Base-by-base conservation (phyloP, 1,140 invertebrate species). In the Lepidurus arcticus region DNA sequence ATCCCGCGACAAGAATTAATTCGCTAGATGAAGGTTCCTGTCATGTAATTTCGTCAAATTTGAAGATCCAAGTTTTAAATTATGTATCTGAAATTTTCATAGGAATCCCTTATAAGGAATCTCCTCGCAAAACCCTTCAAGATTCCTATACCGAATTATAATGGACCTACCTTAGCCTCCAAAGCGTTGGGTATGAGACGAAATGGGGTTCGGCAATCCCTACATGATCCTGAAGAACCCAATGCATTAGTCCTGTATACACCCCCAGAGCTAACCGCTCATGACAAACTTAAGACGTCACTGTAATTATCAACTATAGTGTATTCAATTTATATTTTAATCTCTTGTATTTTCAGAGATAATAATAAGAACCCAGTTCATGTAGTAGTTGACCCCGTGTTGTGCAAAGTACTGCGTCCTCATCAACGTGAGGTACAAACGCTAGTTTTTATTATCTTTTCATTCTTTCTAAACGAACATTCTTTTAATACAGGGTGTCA, bases 201-300 rank as follows among this genome's bases (percentile, higher is more conserved):
- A 53, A 85, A 88, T 81, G 90, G 90, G 21, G 87, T 90, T 2
- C 87, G 92, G 81, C 88, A 91, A 79, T 86, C 98, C 1, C 85
- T 99, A 13, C 93, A 97, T 84, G 97, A 99, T 87, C 98, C 98
- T 0, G 90, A 92, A 82, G 96, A 92, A 83, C 94, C 97, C 42
- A 94, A 94, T 84, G 97, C 98, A 1, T 86, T 99, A 4, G 91
- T 99, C 21, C 87, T 99, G 16, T 99, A 93, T 84, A 84, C 86
- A 10, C 98, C 98, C 4, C 93, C 94, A 13, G 88, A 90, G 82
- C 85, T 95, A 53, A 90, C 91, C 45, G 91, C 92, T 81, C 92
- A 96, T 84, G 94, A 97, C 74, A 91, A 90, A 84, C 86, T 97
- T 79, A 96, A 94, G 87, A 84, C 88, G 79, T 88, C 92, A 79